Evolutionary conservation across 2,888 invertebrate species (phyloP), one percentile per base, ranked within the genome.

Genomic region (Plagiodera versicolora): DNA sequence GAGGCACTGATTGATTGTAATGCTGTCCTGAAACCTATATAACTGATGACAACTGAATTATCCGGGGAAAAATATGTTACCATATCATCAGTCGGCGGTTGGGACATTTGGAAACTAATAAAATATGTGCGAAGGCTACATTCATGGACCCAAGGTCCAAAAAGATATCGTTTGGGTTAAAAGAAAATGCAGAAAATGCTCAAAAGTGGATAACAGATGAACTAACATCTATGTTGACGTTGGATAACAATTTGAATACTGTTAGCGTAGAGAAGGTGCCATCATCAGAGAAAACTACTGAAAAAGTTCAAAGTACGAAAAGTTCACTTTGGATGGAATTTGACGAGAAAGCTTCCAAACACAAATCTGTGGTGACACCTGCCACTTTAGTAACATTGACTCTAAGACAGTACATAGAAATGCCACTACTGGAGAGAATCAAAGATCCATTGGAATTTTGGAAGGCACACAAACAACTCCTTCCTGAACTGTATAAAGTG

Each of bases 61-160:
- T 70, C 71, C 30, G 68, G 65, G 10, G 70, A 72, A 63, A 64
- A 67, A 58, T 72, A 71, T 57, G 53, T 57, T 4, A 72, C 71
- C 1, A 58, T 71, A 11, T 72, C 45, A 58, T 68, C 19, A 30
- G 17, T 16, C 51, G 61, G 39, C 24, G 68, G 47, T 56, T 71
- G 11, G 68, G 63, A 16, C 6, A 19, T 54, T 60, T 58, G 9
- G 70, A 71, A 54, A 53, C 2, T 3, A 61, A 68, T 50, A 67
- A 63, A 64, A 65, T 68, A 19, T 48, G 50, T 24, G 65, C 64
- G 8, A 70, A 69, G 50, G 63, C 68, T 32, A 64, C 65, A 14
- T 62, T 71, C 30, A 39, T 71, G 14, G 71, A 72, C 58, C 69
- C 72, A 8, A 30, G 68, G 11, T 69, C 66, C 24, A 68, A 72